Conservation (phyloP, 1,140 invertebrate species). For the Heliconius nattereri region DNA sequence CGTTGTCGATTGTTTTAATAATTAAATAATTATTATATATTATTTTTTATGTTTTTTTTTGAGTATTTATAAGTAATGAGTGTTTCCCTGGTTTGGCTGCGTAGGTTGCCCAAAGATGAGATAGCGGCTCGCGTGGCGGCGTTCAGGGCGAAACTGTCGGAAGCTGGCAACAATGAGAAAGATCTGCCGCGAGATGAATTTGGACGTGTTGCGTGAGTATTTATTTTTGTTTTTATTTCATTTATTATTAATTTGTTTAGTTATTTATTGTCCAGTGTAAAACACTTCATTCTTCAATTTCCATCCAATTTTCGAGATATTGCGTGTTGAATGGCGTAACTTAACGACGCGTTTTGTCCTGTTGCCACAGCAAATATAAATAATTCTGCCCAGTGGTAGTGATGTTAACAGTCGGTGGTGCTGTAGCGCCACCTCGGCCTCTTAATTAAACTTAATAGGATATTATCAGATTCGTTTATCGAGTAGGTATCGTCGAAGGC, state of each 20-base stretch:
- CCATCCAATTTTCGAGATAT: too few species aligned
- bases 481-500: conserved; percentile 6
- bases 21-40: background rate
- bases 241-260: too few species aligned
- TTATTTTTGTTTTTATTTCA: background rate
- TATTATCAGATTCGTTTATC: background rate
- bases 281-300: too few species aligned
- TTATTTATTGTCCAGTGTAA: too few species aligned
- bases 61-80: conserved; percentile 57
- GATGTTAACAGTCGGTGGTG: too few species aligned
- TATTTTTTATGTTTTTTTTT: background rate
- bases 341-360: too few species aligned
- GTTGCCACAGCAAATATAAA: too few species aligned
- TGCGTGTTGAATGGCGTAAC: too few species aligned
- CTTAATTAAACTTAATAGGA: background rate
- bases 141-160: conserved; percentile 90
- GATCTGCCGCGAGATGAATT: conserved; percentile 86
- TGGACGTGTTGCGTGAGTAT: conserved; percentile 89
- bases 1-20: background rate
- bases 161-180: conserved; percentile 81
- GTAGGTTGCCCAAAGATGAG: conserved; percentile 89
- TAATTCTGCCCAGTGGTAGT: too few species aligned
- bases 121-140: conserved; percentile 90
- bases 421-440: too few species aligned
- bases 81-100: conserved; percentile 75